Evolutionary conservation across 2,113 vertebrate species (phyloP).

Genomic region (Macrotis lagotis): DNA sequence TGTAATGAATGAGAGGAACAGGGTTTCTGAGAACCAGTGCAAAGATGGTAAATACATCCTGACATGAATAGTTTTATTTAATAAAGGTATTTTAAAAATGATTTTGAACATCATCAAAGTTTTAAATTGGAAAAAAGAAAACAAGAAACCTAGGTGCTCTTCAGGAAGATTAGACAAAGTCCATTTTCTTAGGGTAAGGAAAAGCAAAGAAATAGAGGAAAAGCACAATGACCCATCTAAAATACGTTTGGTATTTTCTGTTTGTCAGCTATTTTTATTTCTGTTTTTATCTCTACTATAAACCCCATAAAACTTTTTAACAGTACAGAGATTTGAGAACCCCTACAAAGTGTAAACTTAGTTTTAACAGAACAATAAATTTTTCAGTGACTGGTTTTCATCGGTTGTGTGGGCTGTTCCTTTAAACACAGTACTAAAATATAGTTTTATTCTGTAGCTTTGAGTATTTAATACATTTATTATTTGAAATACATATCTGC

Average conservation of each 20-base stretch:
- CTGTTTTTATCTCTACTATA: conserved; percentile 85
- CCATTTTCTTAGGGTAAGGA: conserved; percentile 55
- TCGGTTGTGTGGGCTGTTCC: conserved; percentile 81
- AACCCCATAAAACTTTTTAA: conserved; percentile 85
- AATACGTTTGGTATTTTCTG: conserved; percentile 79
- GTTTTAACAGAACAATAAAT: conserved; percentile 85
- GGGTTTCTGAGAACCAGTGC: background rate
- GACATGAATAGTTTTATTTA: background rate
- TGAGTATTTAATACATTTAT: conserved; percentile 73
- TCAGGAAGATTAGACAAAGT: conserved; percentile 52
- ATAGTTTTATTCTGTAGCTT: conserved; percentile 76
- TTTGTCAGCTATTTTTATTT: conserved; percentile 86
- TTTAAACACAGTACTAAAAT: conserved; percentile 80
- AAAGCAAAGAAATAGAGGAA: conserved; percentile 42
- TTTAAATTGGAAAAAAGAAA: conserved; percentile 57
- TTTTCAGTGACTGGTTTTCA: conserved; percentile 85
- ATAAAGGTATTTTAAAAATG: background rate
- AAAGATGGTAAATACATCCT: background rate
- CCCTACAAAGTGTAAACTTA: conserved; percentile 83
- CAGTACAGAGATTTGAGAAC: conserved; percentile 82
- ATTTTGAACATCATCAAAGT: background rate
- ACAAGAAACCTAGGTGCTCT: conserved; percentile 31
- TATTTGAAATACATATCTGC: conserved; percentile 72
- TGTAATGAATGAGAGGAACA: background rate
- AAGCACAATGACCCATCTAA: conserved; percentile 67